Percentiles rank a stretch among this genome's conserved stretches.
These are phyloP conservation scores for Mythimna loreyi DNA, from an alignment of 2,888 invertebrate species.

Conservation along the genomic window DNA sequence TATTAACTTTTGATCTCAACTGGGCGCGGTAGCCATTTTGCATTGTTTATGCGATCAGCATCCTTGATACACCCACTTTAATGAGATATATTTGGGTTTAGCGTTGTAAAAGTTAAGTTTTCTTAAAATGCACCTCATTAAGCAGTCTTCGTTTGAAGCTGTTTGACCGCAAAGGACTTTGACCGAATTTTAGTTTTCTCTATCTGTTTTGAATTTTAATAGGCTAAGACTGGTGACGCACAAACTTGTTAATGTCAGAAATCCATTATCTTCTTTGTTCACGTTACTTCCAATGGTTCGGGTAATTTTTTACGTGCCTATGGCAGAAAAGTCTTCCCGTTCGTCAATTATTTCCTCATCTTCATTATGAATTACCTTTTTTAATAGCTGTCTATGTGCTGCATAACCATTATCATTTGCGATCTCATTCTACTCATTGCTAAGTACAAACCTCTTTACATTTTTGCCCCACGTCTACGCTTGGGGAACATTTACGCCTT, in stretches of 20 bases:
- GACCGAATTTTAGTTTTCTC: neutral
- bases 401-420: neutral
- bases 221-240: neutral
- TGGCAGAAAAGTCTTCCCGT: neutral
- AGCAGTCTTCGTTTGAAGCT: constrained; percentile 7
- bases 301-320: neutral
- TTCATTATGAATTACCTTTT: neutral
- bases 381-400: neutral
- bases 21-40: constrained; percentile 39
- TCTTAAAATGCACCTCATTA: constrained; percentile 8
- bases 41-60: constrained; percentile 32
- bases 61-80: constrained; percentile 53
- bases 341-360: neutral
- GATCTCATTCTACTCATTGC: neutral
- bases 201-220: constrained; percentile 21
- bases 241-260: too few species aligned
- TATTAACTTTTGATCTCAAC: constrained; percentile 52
- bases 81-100: constrained; percentile 33
- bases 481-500: constrained; percentile 37
- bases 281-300: neutral
- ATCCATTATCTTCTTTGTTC: neutral
- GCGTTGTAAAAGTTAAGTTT: constrained; percentile 20
- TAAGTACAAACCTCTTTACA: neutral
- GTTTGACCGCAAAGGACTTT: constrained; percentile 11
- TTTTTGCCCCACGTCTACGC: neutral